Evolutionary conservation across 2,113 vertebrate species (phyloP).

Genomic region (Nesogale talazaci): DNA sequence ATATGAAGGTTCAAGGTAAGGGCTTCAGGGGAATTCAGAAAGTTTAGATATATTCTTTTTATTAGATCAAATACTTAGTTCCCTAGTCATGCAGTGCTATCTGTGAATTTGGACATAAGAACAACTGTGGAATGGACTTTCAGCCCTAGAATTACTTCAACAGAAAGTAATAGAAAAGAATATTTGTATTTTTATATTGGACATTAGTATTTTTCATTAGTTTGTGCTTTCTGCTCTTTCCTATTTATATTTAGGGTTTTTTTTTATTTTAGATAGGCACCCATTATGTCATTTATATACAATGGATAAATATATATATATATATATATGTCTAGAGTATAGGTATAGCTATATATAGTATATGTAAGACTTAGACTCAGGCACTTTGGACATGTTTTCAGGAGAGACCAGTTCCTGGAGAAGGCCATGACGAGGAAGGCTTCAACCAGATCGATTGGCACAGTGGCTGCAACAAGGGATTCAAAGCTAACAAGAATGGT

Average conservation of each 20-base stretch:
- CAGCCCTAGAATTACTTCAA: constrained; percentile 34
- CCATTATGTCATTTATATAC: background rate
- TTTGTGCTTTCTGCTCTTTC: background rate
- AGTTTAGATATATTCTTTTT: background rate
- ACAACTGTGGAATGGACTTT: background rate
- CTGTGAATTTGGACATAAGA: background rate
- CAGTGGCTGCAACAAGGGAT: no score
- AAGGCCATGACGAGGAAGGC: no score
- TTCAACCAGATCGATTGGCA: no score
- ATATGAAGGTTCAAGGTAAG: background rate
- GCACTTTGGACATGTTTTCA: no score
- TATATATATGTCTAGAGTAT: no score
- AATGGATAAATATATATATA: background rate
- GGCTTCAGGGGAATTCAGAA: background rate
- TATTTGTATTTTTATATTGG: constrained; percentile 51
- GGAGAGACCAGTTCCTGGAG: no score
- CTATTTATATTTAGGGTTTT: background rate
- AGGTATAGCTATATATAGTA: no score
- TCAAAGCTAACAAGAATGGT: no score
- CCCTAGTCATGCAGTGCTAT: constrained; percentile 44
- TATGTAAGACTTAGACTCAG: no score
- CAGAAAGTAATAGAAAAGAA: background rate
- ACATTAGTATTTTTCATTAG: constrained; percentile 27
- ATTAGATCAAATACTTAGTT: constrained; percentile 51
- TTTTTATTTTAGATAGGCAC: background rate